Base-by-base conservation (phyloP, 1,140 invertebrate species). In the Nylanderia fulva region DNA sequence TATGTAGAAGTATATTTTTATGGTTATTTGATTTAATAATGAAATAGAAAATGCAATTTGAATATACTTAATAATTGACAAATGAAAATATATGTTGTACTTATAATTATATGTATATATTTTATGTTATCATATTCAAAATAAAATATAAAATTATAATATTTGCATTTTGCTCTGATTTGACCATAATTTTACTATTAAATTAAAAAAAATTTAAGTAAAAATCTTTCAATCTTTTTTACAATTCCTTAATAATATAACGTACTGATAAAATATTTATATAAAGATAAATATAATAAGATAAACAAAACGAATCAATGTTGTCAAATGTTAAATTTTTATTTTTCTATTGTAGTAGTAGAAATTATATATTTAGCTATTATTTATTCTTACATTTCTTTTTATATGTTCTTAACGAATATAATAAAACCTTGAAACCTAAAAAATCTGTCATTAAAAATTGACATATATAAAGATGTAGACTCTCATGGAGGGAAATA, bases 401-500 rank as follows among this genome's bases (percentile, higher is more conserved):
- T 42, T 24, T 85, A 82, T 63, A 86, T 61, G 66, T 2, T 69
- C 18, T n/a, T 66, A 48, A 68, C 24, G 56, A 60, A 45, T 85
- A 87, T 29, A 52, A 52, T 84, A 66, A 79, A 88, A 71, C 13
- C n/a, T 80, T 42, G 5, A 72, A 85, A 60, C 3, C 11, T 45
- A 60, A 27, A 75, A 68, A 79, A 63, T 69, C 13, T 68, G 56
- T 24, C 13, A 11, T 58, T 13, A 24, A 71, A 82, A 61, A 27
- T 82, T 56, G 84, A 88, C 66, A 54, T 64, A 88, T 61, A 27
- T 88, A 88, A 85, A 88, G 39, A 42, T 29, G 68, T 71, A 84
- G 45, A 86, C 72, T 75, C 42, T 24, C 11, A 72, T 29, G 45
- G 5, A 5, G 0, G 15, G 29, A 11, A 29, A 79, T 85, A 60